Evolutionary conservation across 2,797 vertebrate genomes (phyloP).

Genomic region (Sebastes kiyomatsui): DNA sequence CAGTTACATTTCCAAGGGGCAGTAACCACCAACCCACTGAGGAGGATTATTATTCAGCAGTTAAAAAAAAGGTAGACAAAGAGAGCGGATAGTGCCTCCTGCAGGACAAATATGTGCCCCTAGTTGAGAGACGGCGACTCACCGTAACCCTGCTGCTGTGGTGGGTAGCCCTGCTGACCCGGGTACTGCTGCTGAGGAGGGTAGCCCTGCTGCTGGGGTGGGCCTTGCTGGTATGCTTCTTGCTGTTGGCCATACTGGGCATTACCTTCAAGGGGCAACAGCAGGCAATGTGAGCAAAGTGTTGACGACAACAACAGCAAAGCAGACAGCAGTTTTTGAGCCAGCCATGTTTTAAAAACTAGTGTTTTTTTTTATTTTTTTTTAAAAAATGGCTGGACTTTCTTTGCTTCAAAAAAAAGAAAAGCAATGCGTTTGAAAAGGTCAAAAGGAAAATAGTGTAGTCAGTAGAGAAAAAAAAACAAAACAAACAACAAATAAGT

Average conservation of each 20-base stretch:
- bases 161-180: constrained; percentile 94
- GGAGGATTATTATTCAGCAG: constrained; percentile 21
- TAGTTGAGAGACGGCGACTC: constrained; percentile 53
- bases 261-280: constrained; percentile 87
- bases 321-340: constrained; percentile 1
- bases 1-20: constrained; percentile 34
- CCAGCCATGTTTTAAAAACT: neutral
- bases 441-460: constrained; percentile 79
- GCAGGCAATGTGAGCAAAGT: constrained; percentile 40
- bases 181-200: constrained; percentile 92
- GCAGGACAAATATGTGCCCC: constrained; percentile 38
- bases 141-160: constrained; percentile 97
- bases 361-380: neutral
- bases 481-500: constrained; percentile 47
- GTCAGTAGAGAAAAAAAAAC: constrained; percentile 44
- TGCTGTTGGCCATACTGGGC: constrained; percentile 96
- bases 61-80: neutral
- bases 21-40: constrained; percentile 21
- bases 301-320: neutral
- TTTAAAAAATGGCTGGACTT: neutral
- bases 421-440: constrained; percentile 43
- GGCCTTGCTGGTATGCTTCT: constrained; percentile 96
- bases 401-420: neutral
- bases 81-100: constrained; percentile 57
- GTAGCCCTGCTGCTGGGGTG: constrained; percentile 95